Base-by-base conservation (phyloP, 2,113 vertebrate genomes). In the Tachysurus fulvidraco region DNA sequence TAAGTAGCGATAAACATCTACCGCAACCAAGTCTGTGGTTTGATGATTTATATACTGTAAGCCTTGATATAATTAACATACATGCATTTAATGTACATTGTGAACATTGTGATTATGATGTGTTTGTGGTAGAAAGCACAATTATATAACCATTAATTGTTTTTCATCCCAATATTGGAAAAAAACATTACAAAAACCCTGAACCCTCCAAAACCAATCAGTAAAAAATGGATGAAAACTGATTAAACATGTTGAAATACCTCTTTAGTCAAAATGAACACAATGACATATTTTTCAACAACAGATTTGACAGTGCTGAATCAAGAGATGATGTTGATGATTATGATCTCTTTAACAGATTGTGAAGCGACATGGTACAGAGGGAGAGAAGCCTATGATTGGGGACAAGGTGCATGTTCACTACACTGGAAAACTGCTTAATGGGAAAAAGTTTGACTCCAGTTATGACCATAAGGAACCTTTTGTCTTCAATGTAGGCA, bases 321-420 rank as follows among this genome's bases (percentile, higher is more conserved):
- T 84, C 28, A 28, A 55, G 16, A 8, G 65, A 57, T 55, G 9
- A 78, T 81, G 84, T 6, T 81, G 12, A 78, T 81, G 84, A 9
- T 81, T 36, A 11, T 88, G n/a, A 57, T 55, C 44, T 14, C 57
- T 60, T 28, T 65, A 82, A 12, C 91, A 99, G 98, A 91, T 99
- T 91, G 92, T 99, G 84, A 97, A 96, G 86, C 90, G 91, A 44
- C 93, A 91, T 8, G 98, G 97, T 1, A 90, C 87, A 1, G 93
- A 95, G 85, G 96, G 95, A 14, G 96, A 97, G 60, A 91, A 17
- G 16, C 98, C 98, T 21, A 98, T 99, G 97, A 96, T 98, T 0
- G 98, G 97, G 82, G 98, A 99, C 95, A 97, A 93, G 92, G 97
- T 99, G 88, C 96, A 93, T 0, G 96, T 99, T 86, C 98, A 99